Evolutionary conservation across 2,113 vertebrate genomes (phyloP), one percentile per base, ranked within the genome.

Genomic region (Neotragus moschatus): DNA sequence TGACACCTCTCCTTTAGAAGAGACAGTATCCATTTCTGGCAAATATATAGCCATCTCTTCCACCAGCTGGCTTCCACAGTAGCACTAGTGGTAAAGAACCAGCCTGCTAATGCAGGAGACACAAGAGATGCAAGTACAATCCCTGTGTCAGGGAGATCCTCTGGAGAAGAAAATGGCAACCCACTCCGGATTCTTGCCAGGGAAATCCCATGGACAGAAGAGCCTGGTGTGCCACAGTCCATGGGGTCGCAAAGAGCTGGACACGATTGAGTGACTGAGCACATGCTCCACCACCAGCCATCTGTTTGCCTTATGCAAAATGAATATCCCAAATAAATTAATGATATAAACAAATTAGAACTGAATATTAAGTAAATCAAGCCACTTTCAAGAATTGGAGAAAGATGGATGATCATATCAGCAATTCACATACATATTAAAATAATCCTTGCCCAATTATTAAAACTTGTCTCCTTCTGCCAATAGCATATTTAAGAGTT

Each of bases 361-460:
- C 0, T 75, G 2, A 90, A 77, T 84, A 23, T 60, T 85, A 85
- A 94, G 21, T 63, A 73, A 85, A 60, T 79, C 45, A 43, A 88
- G 88, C 30, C 28, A 84, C 56, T 58, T 77, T 56, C 15, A 97
- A 91, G 85, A 95, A 88, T 14, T 79, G 30, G 23, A 12, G 33
- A 61, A 93, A 79, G 15, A 80, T 80, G 49, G 92, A 97, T 49
- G 92, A 91, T 43, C 56, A 82, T 90, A 75, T 95, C 96, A 98
- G 45, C 2, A 98, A 98, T 97, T 91, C 39, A 85, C 84, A 84
- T 87, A 97, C 96, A 97, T 97, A 97, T 88, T 47, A 92, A 97
- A 93, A 66, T 94, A 84, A 88, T 75, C 23, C 28, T 93, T 53
- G 10, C 6, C 36, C 77, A 84, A 15, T 88, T 75, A 81, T 58